phyloP scores from a whole-genome alignment of 2,113 vertebrate genomes.

The Hypomesus transpacificus region DNA sequence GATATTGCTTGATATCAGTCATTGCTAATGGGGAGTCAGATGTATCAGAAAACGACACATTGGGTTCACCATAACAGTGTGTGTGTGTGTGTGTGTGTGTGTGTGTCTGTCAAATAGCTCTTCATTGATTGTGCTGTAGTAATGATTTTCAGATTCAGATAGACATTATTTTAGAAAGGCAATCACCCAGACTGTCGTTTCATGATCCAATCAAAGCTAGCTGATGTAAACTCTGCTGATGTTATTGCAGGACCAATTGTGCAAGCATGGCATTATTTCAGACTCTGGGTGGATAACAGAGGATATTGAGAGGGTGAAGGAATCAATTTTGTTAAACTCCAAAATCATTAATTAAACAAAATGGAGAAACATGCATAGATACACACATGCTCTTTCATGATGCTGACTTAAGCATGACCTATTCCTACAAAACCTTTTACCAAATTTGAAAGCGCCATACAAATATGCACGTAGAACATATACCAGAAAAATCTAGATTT shows the following conservation, averaged over 20 bases:
- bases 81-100: too few relatives aligned
- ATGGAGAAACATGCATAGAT: too few relatives aligned
- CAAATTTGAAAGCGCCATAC: too few relatives aligned
- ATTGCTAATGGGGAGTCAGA: conserved; percentile 3
- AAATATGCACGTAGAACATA: too few relatives aligned
- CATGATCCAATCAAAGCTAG: conserved; percentile 20
- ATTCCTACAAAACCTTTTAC: too few relatives aligned
- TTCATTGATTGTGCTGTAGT: conserved; percentile 9
- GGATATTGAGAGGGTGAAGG: neutral
- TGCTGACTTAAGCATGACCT: too few relatives aligned
- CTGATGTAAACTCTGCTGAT: conserved; percentile 13
- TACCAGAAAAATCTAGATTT: too few relatives aligned
- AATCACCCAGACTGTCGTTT: conserved; percentile 8
- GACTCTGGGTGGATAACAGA: neutral
- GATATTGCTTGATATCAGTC: neutral
- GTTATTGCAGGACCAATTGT: conserved; percentile 16
- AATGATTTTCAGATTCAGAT: conserved; percentile 26
- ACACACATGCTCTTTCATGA: too few relatives aligned
- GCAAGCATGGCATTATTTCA: conserved; percentile 13
- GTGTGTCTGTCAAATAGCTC: conserved; percentile 10
- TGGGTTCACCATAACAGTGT: conserved; percentile 16
- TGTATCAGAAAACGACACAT: conserved; percentile 28
- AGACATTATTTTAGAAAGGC: conserved; percentile 22
- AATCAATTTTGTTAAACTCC: neutral
- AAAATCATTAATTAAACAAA: too few relatives aligned